phyloP scores from a whole-genome alignment of 2,797 vertebrate genomes.

The Poeciliopsis gracilis region DNA sequence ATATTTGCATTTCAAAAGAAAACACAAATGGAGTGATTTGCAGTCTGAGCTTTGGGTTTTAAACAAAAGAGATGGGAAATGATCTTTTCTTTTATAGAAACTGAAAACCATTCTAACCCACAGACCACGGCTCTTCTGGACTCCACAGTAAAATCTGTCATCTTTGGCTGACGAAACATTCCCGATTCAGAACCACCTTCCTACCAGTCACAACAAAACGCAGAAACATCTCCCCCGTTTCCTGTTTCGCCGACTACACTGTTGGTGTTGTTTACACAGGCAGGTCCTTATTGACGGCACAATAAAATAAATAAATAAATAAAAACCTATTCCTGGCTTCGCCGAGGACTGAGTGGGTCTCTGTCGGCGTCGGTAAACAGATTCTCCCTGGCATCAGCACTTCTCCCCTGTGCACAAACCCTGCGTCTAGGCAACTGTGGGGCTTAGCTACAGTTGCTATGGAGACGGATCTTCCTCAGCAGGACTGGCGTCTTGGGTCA shows the following conservation, averaged over 20 bases:
- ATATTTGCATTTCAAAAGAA: neutral
- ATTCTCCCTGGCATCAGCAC: constrained; percentile 69
- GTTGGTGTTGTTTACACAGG: constrained; percentile 59
- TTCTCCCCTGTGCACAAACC: constrained; percentile 57
- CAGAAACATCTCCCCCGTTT: constrained; percentile 15
- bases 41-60: neutral
- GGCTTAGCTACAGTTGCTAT: constrained; percentile 81
- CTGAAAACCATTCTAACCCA: neutral
- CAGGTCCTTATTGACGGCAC: constrained; percentile 33
- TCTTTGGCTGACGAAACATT: constrained; percentile 7
- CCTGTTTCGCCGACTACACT: constrained; percentile 35
- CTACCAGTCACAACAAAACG: constrained; percentile 5
- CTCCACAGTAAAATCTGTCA: neutral
- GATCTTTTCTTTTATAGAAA: neutral
- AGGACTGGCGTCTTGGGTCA: constrained; percentile 46
- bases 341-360: constrained; percentile 63
- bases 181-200: constrained; percentile 2
- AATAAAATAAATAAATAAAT: too few species aligned
- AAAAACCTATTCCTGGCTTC: constrained; percentile 39
- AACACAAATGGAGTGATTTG: neutral
- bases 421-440: constrained; percentile 74
- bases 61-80: neutral
- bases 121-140: neutral
- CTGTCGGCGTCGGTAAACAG: constrained; percentile 62
- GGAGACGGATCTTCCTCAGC: constrained; percentile 68